Conservation (phyloP, 2,113 vertebrate species). For the Serinus canaria region DNA sequence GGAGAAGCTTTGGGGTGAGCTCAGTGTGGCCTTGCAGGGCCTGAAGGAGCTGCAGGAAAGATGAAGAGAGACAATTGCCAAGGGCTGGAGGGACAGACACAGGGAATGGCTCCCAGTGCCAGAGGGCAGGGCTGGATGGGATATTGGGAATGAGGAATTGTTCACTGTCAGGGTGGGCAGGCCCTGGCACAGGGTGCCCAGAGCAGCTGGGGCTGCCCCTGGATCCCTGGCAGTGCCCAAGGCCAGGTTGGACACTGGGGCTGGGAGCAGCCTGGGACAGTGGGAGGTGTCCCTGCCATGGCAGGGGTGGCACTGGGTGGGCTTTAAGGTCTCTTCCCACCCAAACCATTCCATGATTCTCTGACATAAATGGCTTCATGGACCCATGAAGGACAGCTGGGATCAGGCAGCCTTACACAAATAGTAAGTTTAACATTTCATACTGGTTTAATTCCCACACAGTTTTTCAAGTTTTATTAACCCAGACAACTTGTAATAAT, state of each 20-base stretch:
- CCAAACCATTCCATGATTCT: neutral
- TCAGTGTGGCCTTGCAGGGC: neutral
- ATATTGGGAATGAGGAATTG: neutral
- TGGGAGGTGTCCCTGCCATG: neutral
- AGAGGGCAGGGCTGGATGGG: neutral
- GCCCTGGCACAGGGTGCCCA: neutral
- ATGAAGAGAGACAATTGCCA: neutral
- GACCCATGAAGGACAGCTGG: neutral
- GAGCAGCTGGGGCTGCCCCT: neutral
- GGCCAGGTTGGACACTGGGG: neutral
- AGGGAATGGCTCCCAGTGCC: neutral
- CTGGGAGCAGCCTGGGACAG: neutral
- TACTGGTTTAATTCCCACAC: neutral
- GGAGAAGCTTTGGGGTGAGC: neutral
- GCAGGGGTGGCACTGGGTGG: rapidly evolving
- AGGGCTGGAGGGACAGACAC: neutral
- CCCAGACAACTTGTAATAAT: conserved; percentile 72
- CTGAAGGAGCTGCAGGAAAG: neutral
- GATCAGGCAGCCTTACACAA: neutral
- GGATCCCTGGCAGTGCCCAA: neutral
- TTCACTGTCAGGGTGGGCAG: neutral
- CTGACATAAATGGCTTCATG: neutral
- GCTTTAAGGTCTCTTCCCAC: rapidly evolving
- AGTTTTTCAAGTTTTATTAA: conserved; percentile 70
- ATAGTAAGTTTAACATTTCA: conserved; percentile 25